Evolutionary conservation across 1,140 invertebrate genomes (phyloP).

Genomic region (Zaprionus ornatus): DNA sequence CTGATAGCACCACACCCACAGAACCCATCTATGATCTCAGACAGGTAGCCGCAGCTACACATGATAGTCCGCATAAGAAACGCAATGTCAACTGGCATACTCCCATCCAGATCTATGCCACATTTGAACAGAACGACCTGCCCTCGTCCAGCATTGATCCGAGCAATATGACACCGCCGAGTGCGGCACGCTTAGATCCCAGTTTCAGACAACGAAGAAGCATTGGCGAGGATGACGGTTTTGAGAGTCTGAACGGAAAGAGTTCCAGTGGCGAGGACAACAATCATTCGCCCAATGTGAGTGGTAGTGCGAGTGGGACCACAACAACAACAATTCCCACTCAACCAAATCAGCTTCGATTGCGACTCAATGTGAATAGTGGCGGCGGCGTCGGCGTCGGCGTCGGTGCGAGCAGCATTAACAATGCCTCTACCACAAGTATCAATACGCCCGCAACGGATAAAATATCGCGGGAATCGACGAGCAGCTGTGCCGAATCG

Average conservation of each 20-base stretch:
- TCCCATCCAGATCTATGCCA: constrained; percentile 74
- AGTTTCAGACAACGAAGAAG: constrained; percentile 50
- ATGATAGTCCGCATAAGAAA: constrained; percentile 70
- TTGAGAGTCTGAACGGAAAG: constrained; percentile 93
- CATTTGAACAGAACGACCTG: constrained; percentile 57
- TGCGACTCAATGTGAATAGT: constrained; percentile 61
- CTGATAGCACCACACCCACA: constrained; percentile 22
- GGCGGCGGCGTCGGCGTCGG: constrained; percentile 10
- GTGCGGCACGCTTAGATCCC: constrained; percentile 10
- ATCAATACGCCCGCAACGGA: constrained; percentile 33
- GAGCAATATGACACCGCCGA: neutral
- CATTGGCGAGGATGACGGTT: constrained; percentile 90
- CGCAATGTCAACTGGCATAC: constrained; percentile 83
- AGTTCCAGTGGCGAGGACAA: constrained; percentile 89
- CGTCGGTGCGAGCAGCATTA: neutral
- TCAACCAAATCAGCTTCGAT: constrained; percentile 57
- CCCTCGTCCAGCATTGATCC: constrained; percentile 51
- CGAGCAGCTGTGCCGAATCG: constrained; percentile 83
- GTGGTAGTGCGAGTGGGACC: neutral
- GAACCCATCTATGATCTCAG: constrained; percentile 58
- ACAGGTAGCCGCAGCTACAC: constrained; percentile 24
- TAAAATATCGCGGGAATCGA: constrained; percentile 43
- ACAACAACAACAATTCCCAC: constrained; percentile 9
- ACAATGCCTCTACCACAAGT: constrained; percentile 6
- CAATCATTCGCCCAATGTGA: constrained; percentile 70